These are phyloP conservation scores for Callyntrura sp. DNA, from an alignment of 2,888 invertebrate species.

Conservation along the genomic window DNA sequence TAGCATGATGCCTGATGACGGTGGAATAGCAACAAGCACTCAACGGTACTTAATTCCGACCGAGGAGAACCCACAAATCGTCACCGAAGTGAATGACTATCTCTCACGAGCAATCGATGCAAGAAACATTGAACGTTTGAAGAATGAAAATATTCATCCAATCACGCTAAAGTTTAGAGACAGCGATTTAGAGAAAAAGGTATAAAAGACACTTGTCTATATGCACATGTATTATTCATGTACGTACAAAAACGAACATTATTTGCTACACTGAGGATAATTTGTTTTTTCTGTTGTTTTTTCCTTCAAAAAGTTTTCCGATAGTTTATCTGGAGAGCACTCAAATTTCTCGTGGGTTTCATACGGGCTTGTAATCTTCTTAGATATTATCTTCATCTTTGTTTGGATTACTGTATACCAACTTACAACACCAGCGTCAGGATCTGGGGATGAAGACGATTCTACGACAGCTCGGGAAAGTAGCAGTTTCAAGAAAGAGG, in stretches of 20 bases:
- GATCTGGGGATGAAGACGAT: not conserved
- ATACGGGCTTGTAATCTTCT: constrained; percentile 72
- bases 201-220: too few relatives aligned
- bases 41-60: constrained; percentile 65
- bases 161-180: constrained; percentile 95
- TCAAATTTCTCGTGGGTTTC: constrained; percentile 73
- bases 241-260: not conserved
- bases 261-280: too few relatives aligned
- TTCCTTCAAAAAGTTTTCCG: constrained; percentile 65
- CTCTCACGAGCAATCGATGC: constrained; percentile 98
- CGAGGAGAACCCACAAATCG: constrained; percentile 71
- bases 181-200: constrained; percentile 88
- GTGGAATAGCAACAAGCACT: constrained; percentile 66
- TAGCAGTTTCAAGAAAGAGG: not conserved
- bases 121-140: constrained; percentile 94
- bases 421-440: constrained; percentile 15
- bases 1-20: constrained; percentile 61
- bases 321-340: constrained; percentile 67
- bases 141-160: constrained; percentile 95
- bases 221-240: not conserved
- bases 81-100: constrained; percentile 97
- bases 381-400: constrained; percentile 71
- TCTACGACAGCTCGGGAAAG: not conserved
- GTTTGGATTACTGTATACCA: constrained; percentile 68
- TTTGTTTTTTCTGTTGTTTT: constrained; percentile 31